phyloP scores from a whole-genome alignment of 2,888 invertebrate genomes.

The Drosophila paranaensis region DNA sequence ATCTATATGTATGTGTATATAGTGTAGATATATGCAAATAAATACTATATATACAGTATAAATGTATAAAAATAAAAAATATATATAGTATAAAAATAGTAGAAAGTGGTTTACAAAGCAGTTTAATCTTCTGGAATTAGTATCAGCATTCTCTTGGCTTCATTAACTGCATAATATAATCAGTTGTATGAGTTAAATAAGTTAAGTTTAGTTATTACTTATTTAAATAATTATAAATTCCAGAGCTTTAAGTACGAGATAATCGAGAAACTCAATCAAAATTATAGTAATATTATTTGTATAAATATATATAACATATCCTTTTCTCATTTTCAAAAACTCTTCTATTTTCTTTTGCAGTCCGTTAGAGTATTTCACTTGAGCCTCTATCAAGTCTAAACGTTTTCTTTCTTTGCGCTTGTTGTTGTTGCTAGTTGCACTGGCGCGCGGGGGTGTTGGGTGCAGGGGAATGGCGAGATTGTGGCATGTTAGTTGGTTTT shows the following conservation, averaged over 20 bases:
- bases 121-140: not conserved
- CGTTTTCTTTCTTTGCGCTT: not conserved
- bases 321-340: not conserved
- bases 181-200: not conserved
- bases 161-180: not conserved
- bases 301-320: not conserved
- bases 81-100: too few relatives aligned
- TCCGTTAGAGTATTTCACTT: slow-evolving; percentile 12
- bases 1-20: too few relatives aligned
- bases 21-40: too few relatives aligned
- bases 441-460: not conserved
- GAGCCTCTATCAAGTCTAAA: not conserved
- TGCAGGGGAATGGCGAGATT: not conserved
- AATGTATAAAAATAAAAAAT: too few relatives aligned
- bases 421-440: slow-evolving; percentile 52
- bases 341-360: not conserved
- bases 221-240: not conserved
- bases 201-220: not conserved
- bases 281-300: not conserved
- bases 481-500: slow-evolving; percentile 12
- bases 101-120: too few relatives aligned
- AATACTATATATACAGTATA: too few relatives aligned
- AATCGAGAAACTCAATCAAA: not conserved
- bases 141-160: not conserved
- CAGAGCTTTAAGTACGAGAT: not conserved